Conservation (phyloP, 2,113 vertebrate genomes). For the Ailuropoda melanoleuca region DNA sequence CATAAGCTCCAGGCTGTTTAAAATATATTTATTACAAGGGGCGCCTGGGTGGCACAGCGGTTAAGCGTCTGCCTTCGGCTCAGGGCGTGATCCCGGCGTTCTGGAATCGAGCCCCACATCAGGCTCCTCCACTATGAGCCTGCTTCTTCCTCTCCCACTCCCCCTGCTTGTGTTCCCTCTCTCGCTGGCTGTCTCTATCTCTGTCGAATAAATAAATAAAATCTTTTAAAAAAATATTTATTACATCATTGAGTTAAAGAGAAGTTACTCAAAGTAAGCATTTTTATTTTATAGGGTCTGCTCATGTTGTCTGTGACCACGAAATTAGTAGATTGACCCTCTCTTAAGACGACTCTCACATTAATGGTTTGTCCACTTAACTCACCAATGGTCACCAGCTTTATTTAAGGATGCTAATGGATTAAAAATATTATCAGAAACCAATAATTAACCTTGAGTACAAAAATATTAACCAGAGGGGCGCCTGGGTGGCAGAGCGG, state of each 20-base stretch:
- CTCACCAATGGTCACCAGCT: background rate
- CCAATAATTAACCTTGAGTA: conserved; percentile 66
- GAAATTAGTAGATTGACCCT: conserved; percentile 7
- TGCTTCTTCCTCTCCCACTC: too few species aligned
- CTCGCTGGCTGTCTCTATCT: too few species aligned
- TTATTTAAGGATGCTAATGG: conserved; percentile 59
- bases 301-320: background rate
- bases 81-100: too few species aligned
- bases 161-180: too few species aligned
- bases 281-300: conserved; percentile 39
- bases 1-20: background rate
- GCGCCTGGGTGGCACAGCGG: too few species aligned
- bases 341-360: background rate
- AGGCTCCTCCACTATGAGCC: too few species aligned
- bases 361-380: conserved; percentile 47
- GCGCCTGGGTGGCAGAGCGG: too few species aligned
- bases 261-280: conserved; percentile 6
- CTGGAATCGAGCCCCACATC: too few species aligned
- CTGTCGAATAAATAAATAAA: too few species aligned
- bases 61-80: too few species aligned
- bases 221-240: background rate
- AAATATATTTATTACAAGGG: background rate
- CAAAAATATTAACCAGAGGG: conserved; percentile 61
- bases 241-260: conserved; percentile 9
- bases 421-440: conserved; percentile 65